phyloP scores from a whole-genome alignment of 2,888 invertebrate species.

The Dendrolimus houi region DNA sequence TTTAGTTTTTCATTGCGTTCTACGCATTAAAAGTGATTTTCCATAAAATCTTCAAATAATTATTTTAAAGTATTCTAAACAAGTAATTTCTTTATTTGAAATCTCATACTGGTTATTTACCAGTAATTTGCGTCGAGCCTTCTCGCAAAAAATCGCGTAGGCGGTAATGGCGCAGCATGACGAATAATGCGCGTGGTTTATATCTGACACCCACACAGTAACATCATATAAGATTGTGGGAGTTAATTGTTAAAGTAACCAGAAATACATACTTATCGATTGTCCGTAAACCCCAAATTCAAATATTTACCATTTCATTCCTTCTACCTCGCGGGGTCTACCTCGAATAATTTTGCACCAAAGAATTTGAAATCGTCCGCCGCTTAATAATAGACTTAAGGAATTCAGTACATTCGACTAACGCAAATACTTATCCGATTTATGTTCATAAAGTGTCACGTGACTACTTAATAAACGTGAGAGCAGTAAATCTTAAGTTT shows the following conservation, averaged over 20 bases:
- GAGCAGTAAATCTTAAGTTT: too few relatives aligned
- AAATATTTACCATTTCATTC: conserved; percentile 11
- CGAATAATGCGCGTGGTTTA: conserved; percentile 21
- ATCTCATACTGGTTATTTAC: not conserved
- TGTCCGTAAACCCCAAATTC: conserved; percentile 12
- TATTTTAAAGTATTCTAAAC: too few relatives aligned
- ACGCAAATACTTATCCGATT: too few relatives aligned
- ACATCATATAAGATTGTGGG: conserved; percentile 16
- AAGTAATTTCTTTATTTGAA: too few relatives aligned
- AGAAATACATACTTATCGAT: conserved; percentile 6
- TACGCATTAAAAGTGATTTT: too few relatives aligned
- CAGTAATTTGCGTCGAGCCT: not conserved
- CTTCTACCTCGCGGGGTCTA: conserved; percentile 12
- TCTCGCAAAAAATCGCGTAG: conserved; percentile 6
- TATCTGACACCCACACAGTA: conserved; percentile 18
- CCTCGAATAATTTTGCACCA: conserved; percentile 12
- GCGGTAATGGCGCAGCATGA: conserved; percentile 13
- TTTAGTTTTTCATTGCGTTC: too few relatives aligned
- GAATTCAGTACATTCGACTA: conserved; percentile 11
- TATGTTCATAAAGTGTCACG: too few relatives aligned
- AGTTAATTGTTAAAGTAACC: conserved; percentile 16
- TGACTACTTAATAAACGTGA: too few relatives aligned
- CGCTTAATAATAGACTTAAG: conserved; percentile 16
- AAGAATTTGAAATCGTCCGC: conserved; percentile 13
- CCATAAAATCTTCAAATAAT: too few relatives aligned